These are phyloP conservation scores for Cryptocheilus praepositus DNA, from an alignment of 2,888 invertebrate species.

Conservation along the genomic window DNA sequence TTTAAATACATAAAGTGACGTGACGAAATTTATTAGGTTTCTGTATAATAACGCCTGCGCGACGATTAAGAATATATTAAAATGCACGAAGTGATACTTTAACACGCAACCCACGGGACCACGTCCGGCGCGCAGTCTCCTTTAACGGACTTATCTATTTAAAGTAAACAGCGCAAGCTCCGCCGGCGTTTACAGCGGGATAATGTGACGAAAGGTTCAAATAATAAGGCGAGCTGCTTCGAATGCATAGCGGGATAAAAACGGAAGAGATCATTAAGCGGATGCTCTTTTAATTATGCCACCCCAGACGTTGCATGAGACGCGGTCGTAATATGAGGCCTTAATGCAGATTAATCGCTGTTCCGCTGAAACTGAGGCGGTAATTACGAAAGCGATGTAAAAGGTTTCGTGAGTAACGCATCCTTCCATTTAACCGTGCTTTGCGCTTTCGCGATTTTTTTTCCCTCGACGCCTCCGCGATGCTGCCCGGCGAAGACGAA, in stretches of 20 bases:
- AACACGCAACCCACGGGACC: background rate
- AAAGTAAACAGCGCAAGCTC: too few species aligned
- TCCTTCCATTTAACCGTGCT: conserved; percentile 24
- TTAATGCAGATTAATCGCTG: conserved; percentile 58
- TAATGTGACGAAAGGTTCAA: too few species aligned
- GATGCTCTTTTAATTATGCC: conserved; percentile 52
- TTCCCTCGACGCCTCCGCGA: conserved; percentile 3
- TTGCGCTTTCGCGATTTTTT: conserved; percentile 35
- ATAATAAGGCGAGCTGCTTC: background rate
- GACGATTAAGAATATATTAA: background rate
- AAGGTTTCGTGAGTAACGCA: conserved; percentile 48
- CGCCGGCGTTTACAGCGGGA: too few species aligned
- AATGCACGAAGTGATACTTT: background rate
- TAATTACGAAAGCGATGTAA: conserved; percentile 58
- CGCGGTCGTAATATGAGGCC: conserved; percentile 54
- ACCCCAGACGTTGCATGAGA: conserved; percentile 54
- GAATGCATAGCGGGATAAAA: background rate
- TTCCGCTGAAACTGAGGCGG: conserved; percentile 49
- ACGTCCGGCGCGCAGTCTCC: background rate
- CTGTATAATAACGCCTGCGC: background rate
- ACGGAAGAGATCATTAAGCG: conserved; percentile 45
- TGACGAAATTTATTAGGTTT: too few species aligned
- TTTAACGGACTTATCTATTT: background rate
- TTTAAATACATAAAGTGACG: too few species aligned
- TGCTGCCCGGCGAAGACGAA: too few species aligned